phyloP scores from a whole-genome alignment of 2,888 invertebrate species.

The Limnephilus marmoratus region DNA sequence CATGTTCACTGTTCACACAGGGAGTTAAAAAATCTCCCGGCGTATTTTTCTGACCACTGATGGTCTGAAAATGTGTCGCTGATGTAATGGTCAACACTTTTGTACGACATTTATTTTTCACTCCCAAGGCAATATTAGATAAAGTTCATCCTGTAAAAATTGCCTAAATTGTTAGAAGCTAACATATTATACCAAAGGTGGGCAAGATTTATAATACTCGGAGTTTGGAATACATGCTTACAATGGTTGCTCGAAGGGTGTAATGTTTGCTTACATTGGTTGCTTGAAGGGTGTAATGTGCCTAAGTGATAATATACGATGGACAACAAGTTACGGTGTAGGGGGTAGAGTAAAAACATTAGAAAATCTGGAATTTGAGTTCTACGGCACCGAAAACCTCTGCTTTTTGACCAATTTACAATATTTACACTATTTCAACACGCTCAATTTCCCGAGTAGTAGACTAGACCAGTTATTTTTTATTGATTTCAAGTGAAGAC shows the following conservation, averaged over 20 bases:
- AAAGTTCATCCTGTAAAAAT: too few species aligned
- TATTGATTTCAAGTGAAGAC: conserved; percentile 28
- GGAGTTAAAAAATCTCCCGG: neutral
- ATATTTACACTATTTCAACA: neutral
- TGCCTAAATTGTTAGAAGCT: too few species aligned
- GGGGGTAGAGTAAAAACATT: neutral
- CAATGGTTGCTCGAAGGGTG: neutral
- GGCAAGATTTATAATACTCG: neutral
- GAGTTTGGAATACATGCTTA: neutral
- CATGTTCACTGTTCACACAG: neutral
- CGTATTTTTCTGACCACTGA: neutral
- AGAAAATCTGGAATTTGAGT: neutral
- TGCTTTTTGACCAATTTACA: neutral
- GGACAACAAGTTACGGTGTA: neutral
- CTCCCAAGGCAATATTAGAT: neutral
- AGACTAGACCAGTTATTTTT: neutral
- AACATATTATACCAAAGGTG: neutral
- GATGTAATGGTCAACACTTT: neutral
- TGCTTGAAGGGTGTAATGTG: neutral
- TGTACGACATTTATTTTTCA: neutral
- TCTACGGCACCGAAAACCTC: neutral
- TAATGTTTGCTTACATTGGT: too few species aligned
- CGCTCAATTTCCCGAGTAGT: neutral
- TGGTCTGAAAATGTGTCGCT: neutral
- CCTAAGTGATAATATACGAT: too few species aligned